Evolutionary conservation across 2,113 vertebrate genomes (phyloP), one percentile per base, ranked within the genome.

Genomic region (Peromyscus californicus): DNA sequence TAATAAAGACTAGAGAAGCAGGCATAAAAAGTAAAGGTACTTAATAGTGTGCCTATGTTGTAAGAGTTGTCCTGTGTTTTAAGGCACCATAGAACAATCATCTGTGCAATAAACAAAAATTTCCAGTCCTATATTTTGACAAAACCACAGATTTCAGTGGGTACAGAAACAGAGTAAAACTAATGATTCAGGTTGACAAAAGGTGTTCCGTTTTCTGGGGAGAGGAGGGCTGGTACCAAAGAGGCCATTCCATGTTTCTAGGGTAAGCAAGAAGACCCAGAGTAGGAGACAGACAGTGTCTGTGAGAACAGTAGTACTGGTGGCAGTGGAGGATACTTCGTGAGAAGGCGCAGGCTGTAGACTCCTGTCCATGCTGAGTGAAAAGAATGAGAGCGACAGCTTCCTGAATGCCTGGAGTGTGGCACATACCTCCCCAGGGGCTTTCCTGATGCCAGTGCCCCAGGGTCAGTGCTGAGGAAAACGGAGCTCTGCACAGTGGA

Each of bases 341-440:
- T 12, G 45, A 54, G 48, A 69, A 33, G 24, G 4, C 42, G n/a
- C 36, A 42, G 54, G 72, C 10, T 45, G 21, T 4, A 24, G 63
- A 31, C 39, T 1, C 45, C 3, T 65, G 87, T 63, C 39, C 24
- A 15, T 31, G n/a, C 22, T 24, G 19, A 24, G 22, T 57, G 91
- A 48, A 36, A 45, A 5, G 19, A 22, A 45, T 2, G 7, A 7
- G 31, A 24, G 5, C 26, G 9, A 4, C 29, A 16, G 0, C 33
- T 80, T 19, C 5, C 10, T 19, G 12, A 63, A 57, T 21, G 33
- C 61, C 45, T 15, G 3, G 1, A 26, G 6, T 1, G 12, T 26
- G 39, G 63, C 36, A 33, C 22, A 6, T 1, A 5, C 19, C 39
- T 8, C 51, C 19, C 17, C 21, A 7, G 94, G 48, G 59, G 19